A percentile compares a stretch with the other conserved stretches of the same genome.
These are phyloP conservation scores for Cyclophora punctaria DNA, from an alignment of 2,888 invertebrate genomes.

Conservation along the genomic window DNA sequence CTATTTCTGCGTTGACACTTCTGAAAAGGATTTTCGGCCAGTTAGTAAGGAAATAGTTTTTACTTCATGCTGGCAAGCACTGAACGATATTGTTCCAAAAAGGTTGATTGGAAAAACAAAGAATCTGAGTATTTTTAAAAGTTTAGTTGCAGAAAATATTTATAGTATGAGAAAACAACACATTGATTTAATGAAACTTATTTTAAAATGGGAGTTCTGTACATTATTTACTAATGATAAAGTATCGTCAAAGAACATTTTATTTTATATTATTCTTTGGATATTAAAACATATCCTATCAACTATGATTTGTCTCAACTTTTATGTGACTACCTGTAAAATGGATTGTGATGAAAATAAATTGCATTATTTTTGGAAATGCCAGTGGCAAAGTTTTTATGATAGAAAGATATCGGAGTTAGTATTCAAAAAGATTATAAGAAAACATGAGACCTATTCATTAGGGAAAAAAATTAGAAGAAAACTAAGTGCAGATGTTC, in stretches of 20 bases:
- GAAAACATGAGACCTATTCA: slow-evolving; percentile 38
- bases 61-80: slow-evolving; percentile 32
- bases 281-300: slow-evolving; percentile 47
- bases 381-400: slow-evolving; percentile 63
- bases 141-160: slow-evolving; percentile 35
- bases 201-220: slow-evolving; percentile 47
- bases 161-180: slow-evolving; percentile 60
- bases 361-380: slow-evolving; percentile 58
- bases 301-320: slow-evolving; percentile 54
- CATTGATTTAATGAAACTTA: slow-evolving; percentile 30
- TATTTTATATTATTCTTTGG: slow-evolving; percentile 40
- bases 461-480: slow-evolving; percentile 38
- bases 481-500: slow-evolving; percentile 28
- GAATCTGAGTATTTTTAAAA: slow-evolving; percentile 49
- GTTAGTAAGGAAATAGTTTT: slow-evolving; percentile 43
- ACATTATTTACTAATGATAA: slow-evolving; percentile 35
- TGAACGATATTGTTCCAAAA: slow-evolving; percentile 47
- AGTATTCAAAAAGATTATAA: slow-evolving; percentile 40
- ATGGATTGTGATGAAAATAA: slow-evolving; percentile 57
- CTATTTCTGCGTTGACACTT: slow-evolving; percentile 27
- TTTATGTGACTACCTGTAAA: slow-evolving; percentile 63
- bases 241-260: slow-evolving; percentile 19
- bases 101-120: slow-evolving; percentile 41
- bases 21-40: slow-evolving; percentile 22
- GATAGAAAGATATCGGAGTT: slow-evolving; percentile 50